Evolutionary conservation across 2,797 vertebrate genomes (phyloP).

Genomic region (Cuniculus paca): DNA sequence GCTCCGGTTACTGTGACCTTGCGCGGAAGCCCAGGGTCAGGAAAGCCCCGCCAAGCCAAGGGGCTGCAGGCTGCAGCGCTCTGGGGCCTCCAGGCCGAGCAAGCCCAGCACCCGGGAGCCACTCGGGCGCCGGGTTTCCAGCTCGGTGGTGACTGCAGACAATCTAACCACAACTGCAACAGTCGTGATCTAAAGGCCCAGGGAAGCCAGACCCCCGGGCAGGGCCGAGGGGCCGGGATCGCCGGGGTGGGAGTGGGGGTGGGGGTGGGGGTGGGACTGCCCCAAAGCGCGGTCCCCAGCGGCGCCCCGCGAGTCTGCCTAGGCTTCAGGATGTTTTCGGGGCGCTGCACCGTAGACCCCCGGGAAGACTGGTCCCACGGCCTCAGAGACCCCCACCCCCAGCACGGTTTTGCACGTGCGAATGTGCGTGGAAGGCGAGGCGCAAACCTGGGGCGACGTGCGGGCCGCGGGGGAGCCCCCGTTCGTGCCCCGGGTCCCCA

Average conservation of each 20-base stretch:
- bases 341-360: rapidly evolving
- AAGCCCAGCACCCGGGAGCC: neutral
- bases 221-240: rapidly evolving
- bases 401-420: neutral
- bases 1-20: neutral
- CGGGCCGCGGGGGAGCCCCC: neutral
- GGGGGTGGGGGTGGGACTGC: too few species aligned
- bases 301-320: rapidly evolving
- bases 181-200: neutral
- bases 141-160: neutral
- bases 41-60: neutral
- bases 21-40: neutral
- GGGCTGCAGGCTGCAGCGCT: neutral
- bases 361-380: rapidly evolving
- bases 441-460: neutral
- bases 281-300: neutral
- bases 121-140: neutral
- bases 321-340: rapidly evolving
- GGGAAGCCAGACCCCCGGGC: neutral
- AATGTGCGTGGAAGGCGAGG: neutral
- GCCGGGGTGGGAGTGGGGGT: too few species aligned
- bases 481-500: neutral
- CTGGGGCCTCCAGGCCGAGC: neutral
- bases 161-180: neutral
- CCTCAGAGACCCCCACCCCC: rapidly evolving